Evolutionary conservation across 2,888 invertebrate genomes (phyloP).

Genomic region (Patella pellucida): DNA sequence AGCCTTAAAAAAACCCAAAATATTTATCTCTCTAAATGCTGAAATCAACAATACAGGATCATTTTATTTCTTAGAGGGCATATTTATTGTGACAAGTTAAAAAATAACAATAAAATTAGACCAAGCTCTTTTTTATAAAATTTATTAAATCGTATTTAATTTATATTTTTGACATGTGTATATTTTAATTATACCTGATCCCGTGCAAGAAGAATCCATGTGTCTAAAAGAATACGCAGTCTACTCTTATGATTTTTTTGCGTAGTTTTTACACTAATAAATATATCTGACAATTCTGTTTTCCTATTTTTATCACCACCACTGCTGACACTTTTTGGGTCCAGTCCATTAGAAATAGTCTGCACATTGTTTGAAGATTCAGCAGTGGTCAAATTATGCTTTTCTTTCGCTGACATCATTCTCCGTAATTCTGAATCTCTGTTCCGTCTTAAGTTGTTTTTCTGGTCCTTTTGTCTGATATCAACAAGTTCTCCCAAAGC

Average conservation of each 20-base stretch:
- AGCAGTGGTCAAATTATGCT: conserved; percentile 15
- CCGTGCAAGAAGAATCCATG: conserved; percentile 94
- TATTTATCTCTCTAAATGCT: too few relatives aligned
- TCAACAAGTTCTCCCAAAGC: conserved; percentile 26
- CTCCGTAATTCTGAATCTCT: not conserved
- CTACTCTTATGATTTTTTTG: conserved; percentile 87
- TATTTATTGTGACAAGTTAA: too few relatives aligned
- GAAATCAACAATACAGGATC: too few relatives aligned
- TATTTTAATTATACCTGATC: conserved; percentile 80
- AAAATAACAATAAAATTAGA: too few relatives aligned
- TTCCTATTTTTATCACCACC: conserved; percentile 16
- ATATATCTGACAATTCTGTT: conserved; percentile 78
- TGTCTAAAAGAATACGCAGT: conserved; percentile 88
- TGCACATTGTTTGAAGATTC: not conserved
- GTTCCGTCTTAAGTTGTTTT: conserved; percentile 3
- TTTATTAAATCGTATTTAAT: too few relatives aligned
- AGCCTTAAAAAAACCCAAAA: too few relatives aligned
- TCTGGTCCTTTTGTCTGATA: conserved; percentile 23
- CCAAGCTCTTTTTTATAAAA: too few relatives aligned
- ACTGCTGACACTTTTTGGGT: not conserved
- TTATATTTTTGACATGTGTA: too few relatives aligned
- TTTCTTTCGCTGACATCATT: conserved; percentile 11
- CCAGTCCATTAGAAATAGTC: not conserved
- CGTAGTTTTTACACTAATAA: conserved; percentile 96
- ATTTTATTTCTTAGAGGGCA: too few relatives aligned